These are phyloP conservation scores for Tinamus major DNA, from an alignment of 2,797 vertebrate genomes.

Conservation along the genomic window DNA sequence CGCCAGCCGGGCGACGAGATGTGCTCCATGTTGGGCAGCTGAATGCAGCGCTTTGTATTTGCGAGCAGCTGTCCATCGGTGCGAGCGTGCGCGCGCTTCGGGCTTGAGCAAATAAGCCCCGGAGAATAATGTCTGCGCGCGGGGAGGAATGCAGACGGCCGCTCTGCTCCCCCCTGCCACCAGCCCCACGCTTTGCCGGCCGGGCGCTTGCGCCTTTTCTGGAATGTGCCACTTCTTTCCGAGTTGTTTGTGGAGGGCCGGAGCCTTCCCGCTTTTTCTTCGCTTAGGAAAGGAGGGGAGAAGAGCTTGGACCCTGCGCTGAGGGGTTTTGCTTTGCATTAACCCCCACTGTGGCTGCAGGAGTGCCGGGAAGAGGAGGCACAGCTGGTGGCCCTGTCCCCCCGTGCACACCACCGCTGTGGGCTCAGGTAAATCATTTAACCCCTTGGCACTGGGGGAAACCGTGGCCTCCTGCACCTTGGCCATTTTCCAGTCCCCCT, in stretches of 20 bases:
- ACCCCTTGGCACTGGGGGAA: not conserved
- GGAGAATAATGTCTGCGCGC: not conserved
- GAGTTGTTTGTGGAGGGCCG: not conserved
- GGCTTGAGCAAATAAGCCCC: conserved; percentile 42
- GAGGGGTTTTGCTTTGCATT: too few relatives aligned
- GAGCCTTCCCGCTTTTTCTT: not conserved
- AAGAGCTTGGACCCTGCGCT: not conserved
- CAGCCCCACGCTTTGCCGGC: not conserved
- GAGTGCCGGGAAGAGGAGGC: not conserved
- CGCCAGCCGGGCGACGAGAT: not conserved
- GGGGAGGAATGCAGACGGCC: not conserved
- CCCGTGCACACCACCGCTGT: too few relatives aligned
- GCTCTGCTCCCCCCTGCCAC: not conserved
- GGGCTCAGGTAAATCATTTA: not conserved
- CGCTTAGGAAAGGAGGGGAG: too few relatives aligned
- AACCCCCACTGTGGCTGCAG: too few relatives aligned
- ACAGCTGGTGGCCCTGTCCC: not conserved
- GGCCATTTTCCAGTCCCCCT: not conserved
- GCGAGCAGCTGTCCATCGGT: not conserved
- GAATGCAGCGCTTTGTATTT: not conserved
- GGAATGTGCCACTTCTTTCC: not conserved
- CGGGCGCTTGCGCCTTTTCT: not conserved
- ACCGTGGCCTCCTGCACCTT: too few relatives aligned
- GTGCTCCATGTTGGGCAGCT: not conserved
- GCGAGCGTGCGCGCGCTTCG: not conserved